A percentile compares a stretch with the other conserved stretches of the same genome.
These are phyloP conservation scores for Choreutis nemorana DNA, from an alignment of 2,888 invertebrate species.

Conservation along the genomic window DNA sequence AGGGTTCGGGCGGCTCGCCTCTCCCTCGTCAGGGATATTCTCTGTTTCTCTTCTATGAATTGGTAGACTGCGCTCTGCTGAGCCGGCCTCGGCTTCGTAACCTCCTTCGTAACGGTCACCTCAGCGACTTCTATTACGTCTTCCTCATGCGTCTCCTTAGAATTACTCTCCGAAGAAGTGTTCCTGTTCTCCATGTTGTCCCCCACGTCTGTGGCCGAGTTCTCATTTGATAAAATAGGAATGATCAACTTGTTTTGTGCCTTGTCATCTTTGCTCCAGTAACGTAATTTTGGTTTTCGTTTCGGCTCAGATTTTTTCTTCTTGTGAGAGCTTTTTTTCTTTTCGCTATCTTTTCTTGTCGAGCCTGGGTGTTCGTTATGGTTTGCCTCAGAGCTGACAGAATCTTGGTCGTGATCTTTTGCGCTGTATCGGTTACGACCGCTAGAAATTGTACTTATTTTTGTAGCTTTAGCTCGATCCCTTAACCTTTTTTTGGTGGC, in stretches of 20 bases:
- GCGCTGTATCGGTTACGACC: constrained; percentile 49
- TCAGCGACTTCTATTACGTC: constrained; percentile 38
- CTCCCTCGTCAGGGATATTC: constrained; percentile 92
- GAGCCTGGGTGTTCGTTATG: constrained; percentile 71
- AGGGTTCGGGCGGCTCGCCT: constrained; percentile 93
- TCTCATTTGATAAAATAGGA: constrained; percentile 52
- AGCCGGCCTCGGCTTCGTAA: constrained; percentile 30
- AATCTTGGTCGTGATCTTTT: constrained; percentile 70
- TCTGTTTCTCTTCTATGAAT: constrained; percentile 88
- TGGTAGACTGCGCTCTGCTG: constrained; percentile 76
- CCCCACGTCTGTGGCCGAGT: constrained; percentile 46
- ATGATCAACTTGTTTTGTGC: constrained; percentile 53
- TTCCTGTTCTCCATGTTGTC: constrained; percentile 45
- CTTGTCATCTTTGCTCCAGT: constrained; percentile 60
- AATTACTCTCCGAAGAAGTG: constrained; percentile 57
- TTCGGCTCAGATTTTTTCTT: constrained; percentile 45
- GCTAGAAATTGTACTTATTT: constrained; percentile 73
- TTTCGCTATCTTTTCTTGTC: constrained; percentile 35
- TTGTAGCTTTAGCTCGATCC: constrained; percentile 84
- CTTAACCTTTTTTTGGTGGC: constrained; percentile 87
- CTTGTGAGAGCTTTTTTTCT: constrained; percentile 54
- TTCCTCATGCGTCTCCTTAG: constrained; percentile 51
- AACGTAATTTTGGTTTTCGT: constrained; percentile 53
- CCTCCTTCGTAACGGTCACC: constrained; percentile 26
- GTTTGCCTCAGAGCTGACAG: constrained; percentile 84